These are phyloP conservation scores for Rallus crepitans DNA, from an alignment of 2,797 vertebrate genomes.

Conservation along the genomic window DNA sequence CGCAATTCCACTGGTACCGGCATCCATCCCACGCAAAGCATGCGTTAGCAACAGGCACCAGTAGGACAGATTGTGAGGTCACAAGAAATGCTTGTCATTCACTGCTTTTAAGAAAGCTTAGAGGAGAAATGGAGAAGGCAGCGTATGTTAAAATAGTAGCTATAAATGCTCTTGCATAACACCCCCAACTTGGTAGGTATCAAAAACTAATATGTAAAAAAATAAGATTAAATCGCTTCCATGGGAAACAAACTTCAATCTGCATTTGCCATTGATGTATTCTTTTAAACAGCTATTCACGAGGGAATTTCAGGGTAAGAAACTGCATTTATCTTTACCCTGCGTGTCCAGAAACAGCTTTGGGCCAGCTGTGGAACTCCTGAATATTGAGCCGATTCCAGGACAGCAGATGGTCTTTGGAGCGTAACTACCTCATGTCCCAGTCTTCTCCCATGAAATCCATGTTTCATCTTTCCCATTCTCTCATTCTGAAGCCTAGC, in stretches of 20 bases:
- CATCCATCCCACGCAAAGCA: background rate
- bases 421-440: background rate
- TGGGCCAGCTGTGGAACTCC: background rate
- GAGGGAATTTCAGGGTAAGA: background rate
- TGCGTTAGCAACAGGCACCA: background rate
- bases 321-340: background rate
- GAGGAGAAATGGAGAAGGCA: background rate
- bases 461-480: background rate
- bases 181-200: background rate
- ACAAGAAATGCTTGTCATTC: background rate
- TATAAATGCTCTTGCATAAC: background rate
- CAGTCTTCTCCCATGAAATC: background rate
- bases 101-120: background rate
- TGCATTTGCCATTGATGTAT: background rate
- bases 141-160: background rate
- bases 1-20: no score
- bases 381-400: background rate
- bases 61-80: background rate
- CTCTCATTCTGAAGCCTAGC: constrained; percentile 54
- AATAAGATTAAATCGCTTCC: constrained; percentile 26
- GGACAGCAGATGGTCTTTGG: background rate
- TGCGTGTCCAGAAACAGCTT: background rate
- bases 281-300: background rate
- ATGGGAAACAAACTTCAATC: constrained; percentile 35
- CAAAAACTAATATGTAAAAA: background rate